Conservation (phyloP, 2,888 invertebrate species). For the Agrypnus murinus region DNA sequence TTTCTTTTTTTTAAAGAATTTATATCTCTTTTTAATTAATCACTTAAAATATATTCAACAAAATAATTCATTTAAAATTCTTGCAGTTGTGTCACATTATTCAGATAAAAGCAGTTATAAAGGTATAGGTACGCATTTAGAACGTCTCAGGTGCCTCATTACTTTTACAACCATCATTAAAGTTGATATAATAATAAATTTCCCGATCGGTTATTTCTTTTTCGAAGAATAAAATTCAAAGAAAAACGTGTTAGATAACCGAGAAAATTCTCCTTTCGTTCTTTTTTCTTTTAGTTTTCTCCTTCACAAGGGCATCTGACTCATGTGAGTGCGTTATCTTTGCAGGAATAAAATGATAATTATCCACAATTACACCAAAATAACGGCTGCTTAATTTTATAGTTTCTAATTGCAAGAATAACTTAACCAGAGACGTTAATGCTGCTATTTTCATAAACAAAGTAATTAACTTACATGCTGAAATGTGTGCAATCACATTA, state of each 20-base stretch:
- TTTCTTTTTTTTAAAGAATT: background rate
- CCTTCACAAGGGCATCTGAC: too few species aligned
- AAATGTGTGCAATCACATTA: slow-evolving; percentile 47
- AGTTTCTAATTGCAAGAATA: slow-evolving; percentile 38
- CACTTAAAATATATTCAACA: background rate
- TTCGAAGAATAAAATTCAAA: too few species aligned
- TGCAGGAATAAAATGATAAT: slow-evolving; percentile 6
- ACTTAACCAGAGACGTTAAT: slow-evolving; percentile 40
- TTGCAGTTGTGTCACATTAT: slow-evolving; percentile 12
- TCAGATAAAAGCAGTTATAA: background rate
- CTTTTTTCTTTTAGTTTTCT: too few species aligned
- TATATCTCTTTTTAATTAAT: slow-evolving; percentile 3
- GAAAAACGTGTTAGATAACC: too few species aligned
- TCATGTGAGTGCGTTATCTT: too few species aligned
- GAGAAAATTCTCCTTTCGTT: background rate
- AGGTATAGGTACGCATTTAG: background rate
- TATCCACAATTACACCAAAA: slow-evolving; percentile 29
- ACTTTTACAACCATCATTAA: slow-evolving; percentile 19
- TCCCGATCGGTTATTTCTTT: slow-evolving; percentile 9
- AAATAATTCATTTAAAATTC: slow-evolving; percentile 14
- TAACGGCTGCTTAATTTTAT: slow-evolving; percentile 42
- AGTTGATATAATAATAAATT: slow-evolving; percentile 17
- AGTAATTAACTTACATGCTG: slow-evolving; percentile 43
- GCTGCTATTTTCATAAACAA: slow-evolving; percentile 46
- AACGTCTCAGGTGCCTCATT: slow-evolving; percentile 7